Evolutionary conservation across 2,797 vertebrate species (phyloP).

Genomic region (Brotula barbata): DNA sequence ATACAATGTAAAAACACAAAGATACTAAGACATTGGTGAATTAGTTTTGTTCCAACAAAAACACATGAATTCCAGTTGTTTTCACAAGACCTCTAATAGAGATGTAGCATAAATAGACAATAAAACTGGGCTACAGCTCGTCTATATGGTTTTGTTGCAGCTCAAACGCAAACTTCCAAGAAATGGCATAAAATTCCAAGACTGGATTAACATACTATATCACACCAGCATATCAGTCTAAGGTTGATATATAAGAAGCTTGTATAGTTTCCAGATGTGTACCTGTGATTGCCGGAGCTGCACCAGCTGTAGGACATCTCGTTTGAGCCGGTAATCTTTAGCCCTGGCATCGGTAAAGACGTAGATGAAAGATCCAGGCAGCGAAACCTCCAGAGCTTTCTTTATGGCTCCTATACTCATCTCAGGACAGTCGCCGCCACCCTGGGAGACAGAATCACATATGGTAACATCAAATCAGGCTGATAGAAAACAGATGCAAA

Average conservation of each 20-base stretch:
- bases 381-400: slow-evolving; percentile 87
- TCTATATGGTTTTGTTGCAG: no score
- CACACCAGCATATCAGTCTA: background rate
- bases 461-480: slow-evolving; percentile 7
- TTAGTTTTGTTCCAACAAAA: no score
- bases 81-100: no score
- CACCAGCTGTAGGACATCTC: slow-evolving; percentile 87
- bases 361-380: slow-evolving; percentile 91
- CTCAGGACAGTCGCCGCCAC: slow-evolving; percentile 95
- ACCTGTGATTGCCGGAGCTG: slow-evolving; percentile 95
- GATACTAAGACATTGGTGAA: no score
- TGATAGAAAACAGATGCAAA: no score
- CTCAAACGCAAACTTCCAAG: no score
- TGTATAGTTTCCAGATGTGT: background rate
- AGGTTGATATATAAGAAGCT: background rate
- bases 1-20: slow-evolving; percentile 32
- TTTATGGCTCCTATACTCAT: slow-evolving; percentile 95
- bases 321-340: slow-evolving; percentile 89
- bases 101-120: no score
- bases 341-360: slow-evolving; percentile 95
- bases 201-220: background rate
- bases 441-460: slow-evolving; percentile 72
- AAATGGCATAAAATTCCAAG: background rate
- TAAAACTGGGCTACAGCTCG: no score
- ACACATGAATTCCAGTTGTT: no score